Percentiles rank a stretch among this genome's conserved stretches.
Conservation (phyloP, 92 coral and sea anemone genomes). For the Actinostola sp. region DNA sequence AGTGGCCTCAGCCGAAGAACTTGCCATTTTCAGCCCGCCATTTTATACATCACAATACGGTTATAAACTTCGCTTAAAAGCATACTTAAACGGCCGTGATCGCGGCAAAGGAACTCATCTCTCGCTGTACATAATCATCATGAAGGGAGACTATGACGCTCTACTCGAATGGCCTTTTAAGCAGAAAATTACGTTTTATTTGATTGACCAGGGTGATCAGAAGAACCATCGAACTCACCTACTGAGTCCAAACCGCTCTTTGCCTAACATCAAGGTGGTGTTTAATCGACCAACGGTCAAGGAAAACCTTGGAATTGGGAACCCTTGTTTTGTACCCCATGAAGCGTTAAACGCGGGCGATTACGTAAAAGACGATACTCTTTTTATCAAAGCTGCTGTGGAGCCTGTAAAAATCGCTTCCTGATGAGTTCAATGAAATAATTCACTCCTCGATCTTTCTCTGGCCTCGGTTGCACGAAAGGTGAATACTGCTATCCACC, state of each 20-base stretch:
- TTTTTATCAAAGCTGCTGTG: conserved; percentile 87
- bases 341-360: conserved; percentile 83
- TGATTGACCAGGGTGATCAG: conserved; percentile 89
- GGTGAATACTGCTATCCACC: no score
- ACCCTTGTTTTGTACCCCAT: conserved; percentile 97
- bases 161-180: conserved; percentile 98
- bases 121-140: conserved; percentile 91
- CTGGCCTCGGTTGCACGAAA: no score
- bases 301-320: conserved; percentile 97
- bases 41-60: conserved; percentile 95
- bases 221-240: conserved; percentile 92
- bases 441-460: no score
- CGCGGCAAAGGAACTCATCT: conserved; percentile 93
- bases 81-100: conserved; percentile 94
- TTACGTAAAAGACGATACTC: conserved; percentile 85
- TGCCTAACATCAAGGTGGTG: conserved; percentile 97
- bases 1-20: conserved; percentile 81
- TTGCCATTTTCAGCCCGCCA: conserved; percentile 95
- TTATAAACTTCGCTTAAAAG: conserved; percentile 90
- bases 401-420: conserved; percentile 58
- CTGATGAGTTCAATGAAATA: neutral
- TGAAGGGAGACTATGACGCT: conserved; percentile 97
- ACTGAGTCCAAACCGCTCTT: conserved; percentile 92
- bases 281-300: conserved; percentile 89
- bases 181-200: conserved; percentile 91